Conservation (phyloP, 2,888 invertebrate species). For the Harpalus rubripes region DNA sequence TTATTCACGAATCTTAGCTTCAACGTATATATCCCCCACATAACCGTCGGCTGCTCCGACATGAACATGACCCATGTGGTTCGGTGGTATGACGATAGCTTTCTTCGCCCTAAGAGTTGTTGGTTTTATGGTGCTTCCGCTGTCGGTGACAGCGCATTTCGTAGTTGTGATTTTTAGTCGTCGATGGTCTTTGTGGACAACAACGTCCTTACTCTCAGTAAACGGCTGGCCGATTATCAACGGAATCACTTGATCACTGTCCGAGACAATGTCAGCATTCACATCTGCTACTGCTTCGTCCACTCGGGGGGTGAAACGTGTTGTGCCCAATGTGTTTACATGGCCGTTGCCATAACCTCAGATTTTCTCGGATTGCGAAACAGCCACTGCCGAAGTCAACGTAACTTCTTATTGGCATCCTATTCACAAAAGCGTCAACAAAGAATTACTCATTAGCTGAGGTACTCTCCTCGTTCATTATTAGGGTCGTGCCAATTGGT, state of each 20-base stretch:
- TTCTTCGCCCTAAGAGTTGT: constrained; percentile 9
- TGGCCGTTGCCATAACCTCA: constrained; percentile 68
- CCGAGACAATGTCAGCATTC: constrained; percentile 67
- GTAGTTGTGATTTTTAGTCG: neutral
- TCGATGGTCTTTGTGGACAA: neutral
- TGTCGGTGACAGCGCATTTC: neutral
- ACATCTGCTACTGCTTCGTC: constrained; percentile 67
- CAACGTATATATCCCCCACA: neutral
- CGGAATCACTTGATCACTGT: constrained; percentile 68
- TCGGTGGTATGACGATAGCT: constrained; percentile 18
- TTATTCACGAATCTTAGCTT: neutral
- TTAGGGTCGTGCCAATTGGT: neutral
- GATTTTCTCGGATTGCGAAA: neutral
- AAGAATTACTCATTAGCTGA: neutral
- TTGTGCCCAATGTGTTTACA: constrained; percentile 67
- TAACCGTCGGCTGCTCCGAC: neutral
- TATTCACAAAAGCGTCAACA: neutral
- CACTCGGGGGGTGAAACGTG: constrained; percentile 63
- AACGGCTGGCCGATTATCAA: constrained; percentile 68
- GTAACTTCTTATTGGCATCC: neutral
- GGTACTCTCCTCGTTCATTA: neutral
- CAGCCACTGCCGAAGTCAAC: neutral
- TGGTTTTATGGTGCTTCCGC: too few species aligned
- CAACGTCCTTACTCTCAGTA: constrained; percentile 58
- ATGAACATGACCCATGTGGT: neutral